Evolutionary conservation across 1,140 invertebrate species (phyloP).

Genomic region (Trichogramma pretiosum): DNA sequence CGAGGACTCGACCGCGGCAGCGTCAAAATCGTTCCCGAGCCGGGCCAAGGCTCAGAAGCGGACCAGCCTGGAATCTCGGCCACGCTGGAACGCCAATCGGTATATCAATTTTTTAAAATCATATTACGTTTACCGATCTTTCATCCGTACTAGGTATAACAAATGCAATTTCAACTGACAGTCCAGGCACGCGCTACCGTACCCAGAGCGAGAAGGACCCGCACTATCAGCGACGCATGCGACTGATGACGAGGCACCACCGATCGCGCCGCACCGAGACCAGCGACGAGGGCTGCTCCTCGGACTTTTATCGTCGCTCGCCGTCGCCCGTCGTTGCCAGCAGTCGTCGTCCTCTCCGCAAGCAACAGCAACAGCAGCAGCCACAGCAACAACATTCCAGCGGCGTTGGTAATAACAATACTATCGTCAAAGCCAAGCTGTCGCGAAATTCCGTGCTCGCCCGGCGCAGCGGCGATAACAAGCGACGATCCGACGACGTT

Average conservation of each 20-base stretch:
- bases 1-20: constrained; percentile 24
- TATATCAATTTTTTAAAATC: constrained; percentile 21
- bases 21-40: background rate
- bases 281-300: constrained; percentile 29
- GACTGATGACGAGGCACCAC: no score
- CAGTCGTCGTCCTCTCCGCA: no score
- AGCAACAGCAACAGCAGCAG: no score
- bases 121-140: background rate
- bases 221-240: constrained; percentile 58
- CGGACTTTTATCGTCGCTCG: background rate
- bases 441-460: constrained; percentile 26
- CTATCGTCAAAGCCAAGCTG: constrained; percentile 36
- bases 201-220: constrained; percentile 71
- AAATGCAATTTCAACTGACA: constrained; percentile 18
- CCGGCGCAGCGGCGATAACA: constrained; percentile 28
- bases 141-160: background rate
- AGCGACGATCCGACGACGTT: no score
- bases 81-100: constrained; percentile 40
- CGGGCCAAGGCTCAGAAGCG: constrained; percentile 26
- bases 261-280: constrained; percentile 36
- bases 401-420: no score
- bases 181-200: constrained; percentile 61
- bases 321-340: no score
- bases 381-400: no score
- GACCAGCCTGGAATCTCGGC: constrained; percentile 28